These are phyloP conservation scores for Panthera leo DNA, from an alignment of 2,113 vertebrate genomes.

Conservation along the genomic window DNA sequence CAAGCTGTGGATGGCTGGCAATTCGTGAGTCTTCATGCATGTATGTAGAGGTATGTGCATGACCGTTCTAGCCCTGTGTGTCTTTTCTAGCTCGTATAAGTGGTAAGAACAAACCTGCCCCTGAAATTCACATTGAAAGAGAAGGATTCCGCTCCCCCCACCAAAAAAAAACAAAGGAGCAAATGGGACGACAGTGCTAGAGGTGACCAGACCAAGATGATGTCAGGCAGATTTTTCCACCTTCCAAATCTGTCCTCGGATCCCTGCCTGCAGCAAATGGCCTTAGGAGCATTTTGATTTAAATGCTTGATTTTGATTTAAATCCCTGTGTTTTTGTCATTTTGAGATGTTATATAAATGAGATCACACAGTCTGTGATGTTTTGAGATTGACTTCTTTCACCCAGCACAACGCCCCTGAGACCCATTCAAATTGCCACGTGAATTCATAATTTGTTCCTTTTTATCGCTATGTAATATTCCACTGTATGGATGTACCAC, in stretches of 20 bases:
- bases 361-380: background rate
- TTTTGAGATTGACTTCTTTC: background rate
- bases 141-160: background rate
- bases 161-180: background rate
- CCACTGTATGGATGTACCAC: rapidly evolving
- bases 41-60: background rate
- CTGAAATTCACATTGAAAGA: background rate
- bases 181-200: background rate
- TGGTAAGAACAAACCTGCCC: background rate
- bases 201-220: background rate
- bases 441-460: background rate
- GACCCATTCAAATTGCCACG: background rate
- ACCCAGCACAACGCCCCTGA: background rate
- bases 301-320: no score
- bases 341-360: background rate
- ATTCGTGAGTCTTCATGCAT: background rate
- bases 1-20: background rate
- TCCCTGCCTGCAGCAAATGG: background rate
- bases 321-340: background rate
- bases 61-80: rapidly evolving
- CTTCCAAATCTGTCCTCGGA: background rate
- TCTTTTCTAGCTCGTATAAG: background rate
- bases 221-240: background rate
- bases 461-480: background rate
- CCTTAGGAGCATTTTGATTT: background rate